Conservation (phyloP, 35 echinoderm and acorn worm genomes). For the Apostichopus parvimensis region DNA sequence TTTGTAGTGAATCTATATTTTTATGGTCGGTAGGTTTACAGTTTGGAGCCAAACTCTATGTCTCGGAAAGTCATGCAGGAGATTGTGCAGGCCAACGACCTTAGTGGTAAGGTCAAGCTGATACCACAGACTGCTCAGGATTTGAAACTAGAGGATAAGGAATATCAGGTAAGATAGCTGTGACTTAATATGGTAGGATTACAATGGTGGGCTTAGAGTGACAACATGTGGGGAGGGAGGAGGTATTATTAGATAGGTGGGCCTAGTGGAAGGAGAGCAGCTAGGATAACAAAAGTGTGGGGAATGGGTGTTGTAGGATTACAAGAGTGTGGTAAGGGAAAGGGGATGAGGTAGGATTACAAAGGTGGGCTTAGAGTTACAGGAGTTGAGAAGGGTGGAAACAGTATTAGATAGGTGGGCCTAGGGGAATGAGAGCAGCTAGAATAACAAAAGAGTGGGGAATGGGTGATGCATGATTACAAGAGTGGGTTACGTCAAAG, state of each 20-base stretch:
- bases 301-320: neutral
- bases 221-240: too few species aligned
- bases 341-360: too few species aligned
- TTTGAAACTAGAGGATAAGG: slow-evolving; percentile 37
- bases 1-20: neutral
- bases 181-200: too few species aligned
- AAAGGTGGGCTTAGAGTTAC: too few species aligned
- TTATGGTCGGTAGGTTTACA: slow-evolving; percentile 61
- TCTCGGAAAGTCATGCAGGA: slow-evolving; percentile 54
- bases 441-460: too few species aligned
- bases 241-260: too few species aligned
- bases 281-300: too few species aligned
- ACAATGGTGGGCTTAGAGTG: too few species aligned
- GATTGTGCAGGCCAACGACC: slow-evolving; percentile 50
- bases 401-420: too few species aligned
- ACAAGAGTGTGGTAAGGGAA: neutral
- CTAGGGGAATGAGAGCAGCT: too few species aligned
- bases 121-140: slow-evolving; percentile 65
- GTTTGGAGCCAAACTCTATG: slow-evolving; percentile 59
- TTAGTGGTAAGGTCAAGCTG: slow-evolving; percentile 55
- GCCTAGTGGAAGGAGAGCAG: too few species aligned
- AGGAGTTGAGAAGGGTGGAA: too few species aligned
- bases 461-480: neutral
- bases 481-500: neutral
- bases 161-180: slow-evolving; percentile 45